These are phyloP conservation scores for Sicus ferrugineus DNA, from an alignment of 2,888 invertebrate genomes.

Conservation along the genomic window DNA sequence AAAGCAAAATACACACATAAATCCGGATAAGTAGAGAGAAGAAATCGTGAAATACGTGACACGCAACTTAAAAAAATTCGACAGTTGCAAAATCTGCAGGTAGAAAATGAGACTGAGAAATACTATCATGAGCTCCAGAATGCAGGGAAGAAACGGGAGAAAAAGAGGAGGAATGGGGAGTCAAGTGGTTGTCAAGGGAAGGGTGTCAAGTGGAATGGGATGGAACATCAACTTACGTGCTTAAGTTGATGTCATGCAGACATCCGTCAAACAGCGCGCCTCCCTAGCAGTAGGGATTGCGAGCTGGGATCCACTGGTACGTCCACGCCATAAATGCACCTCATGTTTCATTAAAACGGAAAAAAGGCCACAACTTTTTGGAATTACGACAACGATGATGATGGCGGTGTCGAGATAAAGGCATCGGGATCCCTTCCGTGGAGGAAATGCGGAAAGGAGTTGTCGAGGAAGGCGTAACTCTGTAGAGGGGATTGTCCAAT, in stretches of 20 bases:
- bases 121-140: not conserved
- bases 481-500: no score
- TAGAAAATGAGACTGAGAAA: not conserved
- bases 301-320: no score
- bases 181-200: no score
- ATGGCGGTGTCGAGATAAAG: no score
- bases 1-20: not conserved
- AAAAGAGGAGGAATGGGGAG: no score
- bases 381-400: no score
- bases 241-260: slow-evolving; percentile 30
- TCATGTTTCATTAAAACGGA: no score
- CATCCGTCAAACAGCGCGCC: slow-evolving; percentile 20
- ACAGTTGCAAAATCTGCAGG: not conserved
- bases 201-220: slow-evolving; percentile 9
- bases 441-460: not conserved
- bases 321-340: no score
- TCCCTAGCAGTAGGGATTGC: no score
- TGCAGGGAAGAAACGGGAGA: not conserved
- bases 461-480: no score
- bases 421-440: no score
- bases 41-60: slow-evolving; percentile 1
- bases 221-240: slow-evolving; percentile 27
- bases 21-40: not conserved
- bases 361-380: no score
- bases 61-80: slow-evolving; percentile 1